These are phyloP conservation scores for Odobenus rosmarus DNA, from an alignment of 2,113 vertebrate species.

Conservation along the genomic window DNA sequence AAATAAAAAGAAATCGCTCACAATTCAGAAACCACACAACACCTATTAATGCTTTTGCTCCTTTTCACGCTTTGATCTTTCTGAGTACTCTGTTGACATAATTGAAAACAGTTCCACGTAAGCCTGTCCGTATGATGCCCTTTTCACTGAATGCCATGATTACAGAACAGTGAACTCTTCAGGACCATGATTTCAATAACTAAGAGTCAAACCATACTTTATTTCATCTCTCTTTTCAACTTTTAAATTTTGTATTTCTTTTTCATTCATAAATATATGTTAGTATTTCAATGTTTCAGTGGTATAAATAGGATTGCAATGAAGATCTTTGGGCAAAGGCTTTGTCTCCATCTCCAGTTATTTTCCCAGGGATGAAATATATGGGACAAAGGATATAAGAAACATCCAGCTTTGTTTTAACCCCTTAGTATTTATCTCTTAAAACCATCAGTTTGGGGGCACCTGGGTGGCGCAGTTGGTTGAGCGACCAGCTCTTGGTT, in stretches of 20 bases:
- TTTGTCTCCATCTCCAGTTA: neutral
- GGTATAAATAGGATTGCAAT: neutral
- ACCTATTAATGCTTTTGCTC: conserved; percentile 16
- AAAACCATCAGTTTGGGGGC: neutral
- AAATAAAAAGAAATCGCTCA: conserved; percentile 55
- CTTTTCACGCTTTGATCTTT: conserved; percentile 2
- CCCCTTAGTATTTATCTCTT: neutral
- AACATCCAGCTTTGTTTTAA: neutral
- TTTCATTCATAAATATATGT: conserved; percentile 4
- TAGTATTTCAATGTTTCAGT: neutral
- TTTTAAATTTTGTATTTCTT: neutral
- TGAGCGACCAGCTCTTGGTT: neutral
- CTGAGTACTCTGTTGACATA: neutral
- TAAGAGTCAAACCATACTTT: neutral
- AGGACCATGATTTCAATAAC: conserved; percentile 15
- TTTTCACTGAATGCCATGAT: conserved; percentile 5
- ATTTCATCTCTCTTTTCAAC: neutral
- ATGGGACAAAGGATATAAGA: neutral
- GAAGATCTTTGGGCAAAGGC: neutral
- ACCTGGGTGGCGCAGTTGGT: neutral
- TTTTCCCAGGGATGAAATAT: conserved; percentile 8
- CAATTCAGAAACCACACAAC: conserved; percentile 20
- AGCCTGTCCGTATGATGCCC: neutral
- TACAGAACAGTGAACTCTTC: conserved; percentile 25
- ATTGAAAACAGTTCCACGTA: conserved; percentile 23